Base-by-base conservation (phyloP, 2,888 invertebrate genomes). In the Orthonevra nobilis region DNA sequence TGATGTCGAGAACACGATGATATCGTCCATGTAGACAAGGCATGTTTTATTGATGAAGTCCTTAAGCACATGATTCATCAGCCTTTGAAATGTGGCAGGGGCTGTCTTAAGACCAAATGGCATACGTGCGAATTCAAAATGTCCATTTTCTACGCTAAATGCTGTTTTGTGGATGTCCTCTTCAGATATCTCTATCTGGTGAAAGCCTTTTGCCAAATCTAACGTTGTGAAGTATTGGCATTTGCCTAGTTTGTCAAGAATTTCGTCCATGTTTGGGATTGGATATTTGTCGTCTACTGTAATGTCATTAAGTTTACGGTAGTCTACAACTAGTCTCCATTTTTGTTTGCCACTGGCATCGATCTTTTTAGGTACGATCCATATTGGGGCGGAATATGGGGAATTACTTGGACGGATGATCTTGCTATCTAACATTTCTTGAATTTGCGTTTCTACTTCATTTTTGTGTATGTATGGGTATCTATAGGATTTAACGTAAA, bases 61-160 rank as follows among this genome's bases (percentile, higher is more conserved):
- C 84, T 9, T 1, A 1, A 89, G 63, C 0, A 88, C 83, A 40
- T 82, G 84, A 36, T 87, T 85, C 87, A 88, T 89, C 14, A 86
- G 66, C 2, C 87, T 50, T 81, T 88, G 87, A 38, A 88, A 87
- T 0, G 87, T 87, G 0, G 85, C 83, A 0, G 89, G 88, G 0
- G 88, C 87, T 60, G 86, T 87, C 82, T 85, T 86, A 9, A 89
- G 83, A 0, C 85, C 87, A 70, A 88, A 86, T 0, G 86, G 86
- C 85, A 87, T 86, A 2, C 79, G 34, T 1, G 50, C 30, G 20
- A 66, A 83, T 36, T 82, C 63, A 5, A 61, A 81, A 15, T 81
- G 77, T 2, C 81, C 81, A 9, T 23, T 34, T 14, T 17, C 32
- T 9, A 72, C 68, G 10, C 40, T 63, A 17, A 83, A 58, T 2